A percentile compares a stretch with the other conserved stretches of the same genome.
Conservation (phyloP, 2,113 vertebrate genomes). For the Hemibagrus wyckioides region DNA sequence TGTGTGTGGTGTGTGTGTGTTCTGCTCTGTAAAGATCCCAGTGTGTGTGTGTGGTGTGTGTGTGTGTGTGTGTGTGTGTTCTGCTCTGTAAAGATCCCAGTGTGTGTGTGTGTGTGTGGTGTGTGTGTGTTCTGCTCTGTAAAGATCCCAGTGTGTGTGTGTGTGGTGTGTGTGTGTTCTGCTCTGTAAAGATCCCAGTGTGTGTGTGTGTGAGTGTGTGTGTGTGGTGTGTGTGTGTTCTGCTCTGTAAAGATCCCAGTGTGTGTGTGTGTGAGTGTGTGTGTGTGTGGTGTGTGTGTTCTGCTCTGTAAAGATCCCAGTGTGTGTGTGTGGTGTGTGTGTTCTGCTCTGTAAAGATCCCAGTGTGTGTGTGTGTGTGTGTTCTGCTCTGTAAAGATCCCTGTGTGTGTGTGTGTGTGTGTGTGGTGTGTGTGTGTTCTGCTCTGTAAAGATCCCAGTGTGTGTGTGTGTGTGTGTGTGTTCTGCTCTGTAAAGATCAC, state of each 20-base stretch:
- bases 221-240: too few species aligned
- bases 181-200: not conserved
- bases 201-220: too few species aligned
- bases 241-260: not conserved
- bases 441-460: not conserved
- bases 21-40: not conserved
- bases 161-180: too few species aligned
- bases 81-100: not conserved
- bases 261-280: too few species aligned
- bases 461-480: not conserved
- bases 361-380: not conserved
- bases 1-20: too few species aligned
- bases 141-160: not conserved
- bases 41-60: too few species aligned
- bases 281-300: too few species aligned
- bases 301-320: not conserved
- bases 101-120: too few species aligned
- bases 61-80: too few species aligned
- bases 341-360: not conserved
- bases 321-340: not conserved
- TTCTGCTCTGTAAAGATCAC: not conserved
- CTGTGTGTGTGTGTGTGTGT: not conserved
- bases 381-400: not conserved
- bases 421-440: too few species aligned
- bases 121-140: too few species aligned